Evolutionary conservation across 2,888 invertebrate species (phyloP).

Genomic region (Rhorus exstirpatorius): DNA sequence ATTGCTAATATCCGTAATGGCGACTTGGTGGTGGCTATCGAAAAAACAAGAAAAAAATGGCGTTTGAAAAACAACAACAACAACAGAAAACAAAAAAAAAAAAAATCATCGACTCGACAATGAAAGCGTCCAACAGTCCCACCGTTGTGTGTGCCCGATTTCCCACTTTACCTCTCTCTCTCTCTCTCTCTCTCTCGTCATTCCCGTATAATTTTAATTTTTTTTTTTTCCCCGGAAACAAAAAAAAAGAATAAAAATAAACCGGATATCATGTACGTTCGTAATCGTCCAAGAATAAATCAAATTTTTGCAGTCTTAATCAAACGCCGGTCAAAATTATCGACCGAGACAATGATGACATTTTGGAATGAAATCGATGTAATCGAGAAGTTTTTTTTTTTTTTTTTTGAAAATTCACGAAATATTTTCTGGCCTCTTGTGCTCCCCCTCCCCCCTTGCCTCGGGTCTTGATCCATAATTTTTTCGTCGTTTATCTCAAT

Average conservation of each 20-base stretch:
- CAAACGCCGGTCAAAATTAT: not conserved
- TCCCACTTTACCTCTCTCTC: not conserved
- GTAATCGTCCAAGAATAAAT: not conserved
- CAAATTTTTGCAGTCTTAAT: not conserved
- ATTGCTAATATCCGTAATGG: slow-evolving; percentile 14
- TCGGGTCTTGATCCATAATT: slow-evolving; percentile 3
- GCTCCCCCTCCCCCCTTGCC: not conserved
- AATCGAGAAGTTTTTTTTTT: too few relatives aligned
- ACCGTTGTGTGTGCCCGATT: slow-evolving; percentile 7
- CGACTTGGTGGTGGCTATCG: slow-evolving; percentile 53
- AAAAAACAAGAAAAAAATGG: slow-evolving; percentile 29
- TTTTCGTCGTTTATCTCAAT: slow-evolving; percentile 33
- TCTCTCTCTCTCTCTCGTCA: not conserved
- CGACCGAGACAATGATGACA: not conserved
- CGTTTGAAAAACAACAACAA: slow-evolving; percentile 37
- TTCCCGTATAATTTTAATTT: not conserved
- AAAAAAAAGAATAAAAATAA: not conserved
- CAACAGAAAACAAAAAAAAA: slow-evolving; percentile 14
- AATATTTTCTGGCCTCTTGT: slow-evolving; percentile 6
- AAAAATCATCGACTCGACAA: slow-evolving; percentile 36
- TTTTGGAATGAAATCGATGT: not conserved
- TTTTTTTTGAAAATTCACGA: not conserved
- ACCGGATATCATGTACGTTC: not conserved
- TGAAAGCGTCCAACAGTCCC: slow-evolving; percentile 43
- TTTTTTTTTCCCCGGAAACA: too few relatives aligned